Percentiles rank a stretch among this genome's conserved stretches.
phyloP scores from a whole-genome alignment of 2,888 invertebrate species.

The Loripinus fragilis region DNA sequence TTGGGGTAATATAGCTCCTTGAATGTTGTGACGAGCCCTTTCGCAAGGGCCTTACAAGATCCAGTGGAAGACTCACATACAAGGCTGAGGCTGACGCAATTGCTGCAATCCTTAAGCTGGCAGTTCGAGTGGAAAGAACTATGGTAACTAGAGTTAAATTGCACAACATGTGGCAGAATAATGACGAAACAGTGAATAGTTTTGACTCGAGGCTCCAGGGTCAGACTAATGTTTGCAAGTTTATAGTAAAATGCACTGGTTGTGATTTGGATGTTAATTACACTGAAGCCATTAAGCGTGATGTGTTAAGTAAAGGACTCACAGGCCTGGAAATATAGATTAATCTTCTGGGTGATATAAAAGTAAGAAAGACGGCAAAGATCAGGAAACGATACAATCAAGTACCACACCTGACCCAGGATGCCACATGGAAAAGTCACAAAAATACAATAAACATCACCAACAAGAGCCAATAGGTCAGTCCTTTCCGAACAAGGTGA shows the following conservation, averaged over 20 bases:
- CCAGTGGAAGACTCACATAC: slow-evolving; percentile 12
- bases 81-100: too few species aligned
- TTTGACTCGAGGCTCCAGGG: neutral
- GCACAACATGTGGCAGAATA: slow-evolving; percentile 12
- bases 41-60: slow-evolving; percentile 52
- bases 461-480: too few species aligned
- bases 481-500: too few species aligned
- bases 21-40: slow-evolving; percentile 62
- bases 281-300: neutral
- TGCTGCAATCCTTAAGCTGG: slow-evolving; percentile 45
- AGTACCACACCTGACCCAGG: too few species aligned
- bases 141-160: slow-evolving; percentile 38
- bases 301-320: neutral
- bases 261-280: neutral
- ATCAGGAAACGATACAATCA: too few species aligned
- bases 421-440: too few species aligned
- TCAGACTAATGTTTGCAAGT: neutral
- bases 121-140: slow-evolving; percentile 27
- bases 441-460: too few species aligned
- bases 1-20: slow-evolving; percentile 53
- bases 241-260: neutral
- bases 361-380: too few species aligned
- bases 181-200: neutral
- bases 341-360: slow-evolving; percentile 1
- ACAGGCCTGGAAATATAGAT: neutral